These are phyloP conservation scores for Tortricodes alternella DNA, from an alignment of 2,888 invertebrate species.

Conservation along the genomic window DNA sequence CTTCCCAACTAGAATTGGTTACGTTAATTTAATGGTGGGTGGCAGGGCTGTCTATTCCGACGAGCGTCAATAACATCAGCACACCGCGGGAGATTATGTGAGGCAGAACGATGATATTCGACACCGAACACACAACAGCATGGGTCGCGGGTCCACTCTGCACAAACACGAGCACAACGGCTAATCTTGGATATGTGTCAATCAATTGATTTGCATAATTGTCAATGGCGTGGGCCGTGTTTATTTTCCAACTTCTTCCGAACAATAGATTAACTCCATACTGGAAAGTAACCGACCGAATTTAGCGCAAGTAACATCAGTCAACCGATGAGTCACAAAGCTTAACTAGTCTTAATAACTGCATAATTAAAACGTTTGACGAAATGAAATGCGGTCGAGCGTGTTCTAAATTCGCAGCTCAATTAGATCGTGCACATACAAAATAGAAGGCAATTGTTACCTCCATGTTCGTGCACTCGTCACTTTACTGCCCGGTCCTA, in stretches of 20 bases:
- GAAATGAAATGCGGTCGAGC: slow-evolving; percentile 5
- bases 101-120: too few relatives aligned
- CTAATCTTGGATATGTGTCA: slow-evolving; percentile 3
- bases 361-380: slow-evolving; percentile 26
- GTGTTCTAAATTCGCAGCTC: slow-evolving; percentile 20
- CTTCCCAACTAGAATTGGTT: too few relatives aligned
- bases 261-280: background rate
- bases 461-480: too few relatives aligned
- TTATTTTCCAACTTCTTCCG: background rate
- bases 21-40: too few relatives aligned
- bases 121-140: too few relatives aligned
- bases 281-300: too few relatives aligned
- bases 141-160: too few relatives aligned
- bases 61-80: too few relatives aligned
- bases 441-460: slow-evolving; percentile 3
- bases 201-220: slow-evolving; percentile 14
- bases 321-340: slow-evolving; percentile 15
- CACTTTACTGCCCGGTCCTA: background rate
- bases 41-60: too few relatives aligned
- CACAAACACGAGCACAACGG: background rate
- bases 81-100: too few relatives aligned
- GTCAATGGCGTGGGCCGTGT: slow-evolving; percentile 9
- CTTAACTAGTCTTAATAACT: slow-evolving; percentile 23
- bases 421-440: slow-evolving; percentile 14
- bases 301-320: background rate